Percentiles rank a stretch among this genome's conserved stretches.
phyloP scores from a whole-genome alignment of 2,113 vertebrate genomes.

The Vulpes lagopus region DNA sequence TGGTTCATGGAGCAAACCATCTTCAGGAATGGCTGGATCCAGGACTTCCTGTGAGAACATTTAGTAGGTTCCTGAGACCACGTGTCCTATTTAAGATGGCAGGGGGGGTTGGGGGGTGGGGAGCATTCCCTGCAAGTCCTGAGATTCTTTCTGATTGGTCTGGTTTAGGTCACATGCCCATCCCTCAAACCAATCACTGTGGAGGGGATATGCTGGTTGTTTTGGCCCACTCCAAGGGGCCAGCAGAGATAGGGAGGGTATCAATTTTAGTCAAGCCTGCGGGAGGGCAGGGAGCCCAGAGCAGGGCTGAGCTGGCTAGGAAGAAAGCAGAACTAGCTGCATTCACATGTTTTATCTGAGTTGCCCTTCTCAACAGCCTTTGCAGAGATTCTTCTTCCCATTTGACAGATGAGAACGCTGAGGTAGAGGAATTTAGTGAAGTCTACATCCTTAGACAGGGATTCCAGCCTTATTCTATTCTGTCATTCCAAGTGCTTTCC shows the following conservation, averaged over 20 bases:
- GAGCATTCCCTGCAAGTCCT: background rate
- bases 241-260: background rate
- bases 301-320: background rate
- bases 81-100: background rate
- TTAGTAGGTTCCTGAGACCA: background rate
- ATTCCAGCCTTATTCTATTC: background rate
- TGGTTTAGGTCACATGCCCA: background rate
- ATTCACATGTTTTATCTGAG: background rate
- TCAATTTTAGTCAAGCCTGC: background rate
- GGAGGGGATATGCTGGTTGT: background rate
- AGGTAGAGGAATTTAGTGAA: background rate
- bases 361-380: background rate
- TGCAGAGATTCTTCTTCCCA: background rate
- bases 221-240: background rate
- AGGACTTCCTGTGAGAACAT: background rate
- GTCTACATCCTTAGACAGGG: background rate
- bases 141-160: background rate
- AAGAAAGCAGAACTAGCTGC: background rate
- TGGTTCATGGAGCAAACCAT: background rate
- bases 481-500: background rate
- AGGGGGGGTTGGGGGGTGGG: too few relatives aligned
- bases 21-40: conserved; percentile 5
- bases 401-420: background rate
- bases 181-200: background rate
- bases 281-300: background rate